A percentile compares a stretch with the other conserved stretches of the same genome.
These are phyloP conservation scores for Ancistrus triradiatus DNA, from an alignment of 2,113 vertebrate species.

Conservation along the genomic window DNA sequence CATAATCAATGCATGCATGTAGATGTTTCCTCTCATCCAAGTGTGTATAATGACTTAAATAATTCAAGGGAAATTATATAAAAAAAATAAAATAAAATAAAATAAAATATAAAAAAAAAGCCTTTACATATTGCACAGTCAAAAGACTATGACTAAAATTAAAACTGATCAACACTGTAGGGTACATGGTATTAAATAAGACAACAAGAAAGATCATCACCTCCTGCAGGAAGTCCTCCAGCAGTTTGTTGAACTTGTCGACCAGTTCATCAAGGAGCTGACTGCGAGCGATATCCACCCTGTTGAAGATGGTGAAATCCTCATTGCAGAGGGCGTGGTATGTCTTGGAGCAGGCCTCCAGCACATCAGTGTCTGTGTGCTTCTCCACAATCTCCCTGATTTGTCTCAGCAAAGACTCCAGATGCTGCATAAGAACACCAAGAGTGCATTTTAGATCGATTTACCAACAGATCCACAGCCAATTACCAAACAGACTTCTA, in stretches of 20 bases:
- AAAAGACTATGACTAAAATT: too few relatives aligned
- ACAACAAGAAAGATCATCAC: too few relatives aligned
- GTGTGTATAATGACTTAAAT: too few relatives aligned
- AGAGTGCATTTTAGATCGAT: too few relatives aligned
- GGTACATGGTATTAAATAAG: too few relatives aligned
- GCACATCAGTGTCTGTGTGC: constrained; percentile 96
- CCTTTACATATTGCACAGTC: too few relatives aligned
- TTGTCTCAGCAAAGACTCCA: constrained; percentile 94
- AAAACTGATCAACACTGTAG: too few relatives aligned
- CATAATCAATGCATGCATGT: too few relatives aligned
- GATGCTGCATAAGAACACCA: constrained; percentile 74
- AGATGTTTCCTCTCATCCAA: too few relatives aligned
- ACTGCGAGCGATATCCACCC: constrained; percentile 95
- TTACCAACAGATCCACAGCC: background rate
- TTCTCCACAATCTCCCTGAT: constrained; percentile 97
- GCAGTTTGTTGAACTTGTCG: constrained; percentile 95
- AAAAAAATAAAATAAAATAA: too few relatives aligned
- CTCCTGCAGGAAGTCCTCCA: constrained; percentile 99
- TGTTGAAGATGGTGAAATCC: constrained; percentile 97
- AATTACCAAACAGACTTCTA: background rate
- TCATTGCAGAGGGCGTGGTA: constrained; percentile 97
- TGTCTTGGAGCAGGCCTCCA: constrained; percentile 96
- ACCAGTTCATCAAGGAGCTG: constrained; percentile 95
- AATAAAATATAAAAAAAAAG: too few relatives aligned
- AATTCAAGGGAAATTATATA: too few relatives aligned